These are phyloP conservation scores for Bos indicus DNA, from an alignment of 2,113 vertebrate genomes.

Conservation along the genomic window DNA sequence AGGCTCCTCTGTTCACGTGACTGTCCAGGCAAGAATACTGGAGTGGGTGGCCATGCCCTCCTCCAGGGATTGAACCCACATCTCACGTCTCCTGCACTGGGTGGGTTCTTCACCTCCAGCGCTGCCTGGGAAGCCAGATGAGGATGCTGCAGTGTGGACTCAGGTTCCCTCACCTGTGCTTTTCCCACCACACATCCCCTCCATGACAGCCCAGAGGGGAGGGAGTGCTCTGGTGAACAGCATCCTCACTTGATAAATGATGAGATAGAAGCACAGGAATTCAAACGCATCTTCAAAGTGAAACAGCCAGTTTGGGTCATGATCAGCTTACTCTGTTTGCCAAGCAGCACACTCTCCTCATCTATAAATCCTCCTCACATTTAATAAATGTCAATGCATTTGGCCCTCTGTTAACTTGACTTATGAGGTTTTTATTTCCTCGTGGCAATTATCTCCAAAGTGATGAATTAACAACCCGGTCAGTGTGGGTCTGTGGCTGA, in stretches of 20 bases:
- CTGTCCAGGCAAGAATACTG: background rate
- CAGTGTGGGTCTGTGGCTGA: background rate
- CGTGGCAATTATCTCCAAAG: conserved; percentile 3
- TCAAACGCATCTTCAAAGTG: background rate
- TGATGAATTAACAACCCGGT: background rate
- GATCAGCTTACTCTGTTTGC: background rate
- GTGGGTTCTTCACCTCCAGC: background rate
- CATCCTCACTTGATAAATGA: background rate
- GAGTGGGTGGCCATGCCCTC: background rate
- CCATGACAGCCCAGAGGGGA: background rate
- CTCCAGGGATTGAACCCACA: background rate
- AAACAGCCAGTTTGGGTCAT: background rate
- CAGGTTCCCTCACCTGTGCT: background rate
- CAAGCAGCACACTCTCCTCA: background rate
- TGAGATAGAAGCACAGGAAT: background rate
- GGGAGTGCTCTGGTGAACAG: background rate
- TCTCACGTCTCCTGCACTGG: background rate
- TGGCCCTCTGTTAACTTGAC: background rate
- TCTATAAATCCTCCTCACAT: background rate
- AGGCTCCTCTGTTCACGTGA: background rate
- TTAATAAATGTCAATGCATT: conserved; percentile 4
- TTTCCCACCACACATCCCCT: background rate
- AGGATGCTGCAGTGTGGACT: background rate
- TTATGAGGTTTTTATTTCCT: background rate
- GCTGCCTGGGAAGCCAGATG: background rate